phyloP scores from a whole-genome alignment of 1,140 invertebrate genomes.

The Asbolus verrucosus region DNA sequence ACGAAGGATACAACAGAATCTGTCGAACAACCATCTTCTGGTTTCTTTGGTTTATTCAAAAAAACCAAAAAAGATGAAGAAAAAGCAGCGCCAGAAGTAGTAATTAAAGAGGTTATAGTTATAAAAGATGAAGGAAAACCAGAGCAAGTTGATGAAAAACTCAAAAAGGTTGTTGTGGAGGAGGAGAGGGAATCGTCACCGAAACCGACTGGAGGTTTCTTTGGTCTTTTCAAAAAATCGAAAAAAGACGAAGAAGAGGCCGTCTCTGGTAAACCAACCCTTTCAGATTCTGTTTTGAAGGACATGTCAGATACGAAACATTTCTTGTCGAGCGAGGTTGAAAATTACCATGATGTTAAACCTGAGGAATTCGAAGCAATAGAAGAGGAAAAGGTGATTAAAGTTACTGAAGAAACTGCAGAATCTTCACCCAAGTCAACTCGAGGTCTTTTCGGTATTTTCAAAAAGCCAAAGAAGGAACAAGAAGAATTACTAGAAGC shows the following conservation, averaged over 20 bases:
- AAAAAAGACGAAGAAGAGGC: slow-evolving; percentile 51
- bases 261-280: slow-evolving; percentile 7
- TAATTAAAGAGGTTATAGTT: slow-evolving; percentile 13
- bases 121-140: background rate
- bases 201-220: slow-evolving; percentile 12
- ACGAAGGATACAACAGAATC: slow-evolving; percentile 25
- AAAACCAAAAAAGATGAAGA: slow-evolving; percentile 38
- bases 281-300: slow-evolving; percentile 35
- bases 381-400: background rate
- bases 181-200: slow-evolving; percentile 27
- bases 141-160: slow-evolving; percentile 16
- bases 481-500: too few relatives aligned
- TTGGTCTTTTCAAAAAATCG: slow-evolving; percentile 42
- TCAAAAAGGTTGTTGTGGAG: background rate
- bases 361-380: slow-evolving; percentile 23
- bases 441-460: slow-evolving; percentile 45
- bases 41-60: slow-evolving; percentile 36
- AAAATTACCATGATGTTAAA: slow-evolving; percentile 48
- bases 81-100: slow-evolving; percentile 24
- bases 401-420: background rate
- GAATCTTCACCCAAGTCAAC: background rate
- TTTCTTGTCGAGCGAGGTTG: slow-evolving; percentile 51
- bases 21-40: slow-evolving; percentile 24
- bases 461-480: slow-evolving; percentile 47
- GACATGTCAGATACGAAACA: slow-evolving; percentile 45